Evolutionary conservation across 2,113 vertebrate species (phyloP), one percentile per base, ranked within the genome.

Genomic region (Gambusia holbrooki): DNA sequence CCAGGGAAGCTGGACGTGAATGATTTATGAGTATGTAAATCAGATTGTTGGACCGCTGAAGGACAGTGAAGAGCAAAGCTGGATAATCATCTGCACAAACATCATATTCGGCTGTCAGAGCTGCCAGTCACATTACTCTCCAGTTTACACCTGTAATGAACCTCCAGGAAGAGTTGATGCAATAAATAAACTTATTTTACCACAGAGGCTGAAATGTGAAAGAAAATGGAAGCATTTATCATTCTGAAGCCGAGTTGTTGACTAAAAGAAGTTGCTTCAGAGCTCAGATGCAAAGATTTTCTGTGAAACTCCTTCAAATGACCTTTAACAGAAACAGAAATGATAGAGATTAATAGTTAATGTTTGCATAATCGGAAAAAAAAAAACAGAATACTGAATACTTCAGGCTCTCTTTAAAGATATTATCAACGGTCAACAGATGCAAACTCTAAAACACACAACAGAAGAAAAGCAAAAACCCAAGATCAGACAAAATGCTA

Each of bases 1-100:
- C 63, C 66, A 73, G 71, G 75, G 67, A 77, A 81, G 84, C 87
- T 71, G 77, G 77, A 78, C 32, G 80, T 90, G 83, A 90, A 90
- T 88, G 86, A 92, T 88, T 90, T 88, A 92, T 91, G 88, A 91
- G 86, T 63, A 91, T 92, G 87, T 62, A 89, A 89, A 92, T 90
- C 32, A 90, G 76, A 78, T 66, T 80, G 82, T 76, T 67, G 83
- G 74, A 73, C 69, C 76, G 87, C 61, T 87, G 84, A 88, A 88
- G 88, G 89, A 90, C 88, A 87, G 80, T 40, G 80, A 81, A 86
- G 81, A 84, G 74, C 74, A 73, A 45, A 35, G 51, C 30, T 37
- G 30, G 14, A 66, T 64, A 62, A 75, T 35, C 61, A 62, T 61
- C 42, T 61, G 65, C 65, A 74, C 54, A 60, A 42, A n/a, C 29